phyloP scores from a whole-genome alignment of 2,797 vertebrate species.

The Lophura swinhoii region DNA sequence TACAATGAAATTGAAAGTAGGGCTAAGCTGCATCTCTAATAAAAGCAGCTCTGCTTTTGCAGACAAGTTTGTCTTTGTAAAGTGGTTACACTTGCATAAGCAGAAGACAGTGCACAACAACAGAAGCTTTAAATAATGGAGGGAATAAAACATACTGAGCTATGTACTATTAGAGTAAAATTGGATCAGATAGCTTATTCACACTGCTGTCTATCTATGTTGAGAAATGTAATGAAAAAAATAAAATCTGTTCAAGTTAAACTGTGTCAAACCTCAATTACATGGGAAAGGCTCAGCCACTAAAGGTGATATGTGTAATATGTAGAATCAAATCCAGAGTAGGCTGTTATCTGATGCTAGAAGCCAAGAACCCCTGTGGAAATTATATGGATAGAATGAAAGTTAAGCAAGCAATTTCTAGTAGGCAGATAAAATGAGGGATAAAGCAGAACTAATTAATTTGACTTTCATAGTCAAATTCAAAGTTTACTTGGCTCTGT shows the following conservation, averaged over 20 bases:
- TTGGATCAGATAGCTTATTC: neutral
- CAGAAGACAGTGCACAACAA: neutral
- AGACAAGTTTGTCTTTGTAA: neutral
- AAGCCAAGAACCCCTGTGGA: neutral
- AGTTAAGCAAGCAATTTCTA: neutral
- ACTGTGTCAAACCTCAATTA: neutral
- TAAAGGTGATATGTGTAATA: neutral
- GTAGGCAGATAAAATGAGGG: neutral
- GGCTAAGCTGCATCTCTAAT: neutral
- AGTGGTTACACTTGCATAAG: neutral
- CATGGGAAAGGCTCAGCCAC: neutral
- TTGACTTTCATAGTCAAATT: neutral
- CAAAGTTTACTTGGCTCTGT: neutral
- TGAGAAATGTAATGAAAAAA: neutral
- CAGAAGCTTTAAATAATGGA: neutral
- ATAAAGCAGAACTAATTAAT: neutral
- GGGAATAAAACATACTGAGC: neutral
- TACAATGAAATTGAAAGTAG: neutral
- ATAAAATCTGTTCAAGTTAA: neutral
- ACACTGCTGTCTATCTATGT: neutral
- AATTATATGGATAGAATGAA: neutral
- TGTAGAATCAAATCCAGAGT: neutral
- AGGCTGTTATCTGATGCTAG: neutral
- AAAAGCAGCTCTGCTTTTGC: neutral
- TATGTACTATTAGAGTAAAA: neutral